These are phyloP conservation scores for Cyprinodon tularosa DNA, from an alignment of 2,113 vertebrate genomes.

Conservation along the genomic window DNA sequence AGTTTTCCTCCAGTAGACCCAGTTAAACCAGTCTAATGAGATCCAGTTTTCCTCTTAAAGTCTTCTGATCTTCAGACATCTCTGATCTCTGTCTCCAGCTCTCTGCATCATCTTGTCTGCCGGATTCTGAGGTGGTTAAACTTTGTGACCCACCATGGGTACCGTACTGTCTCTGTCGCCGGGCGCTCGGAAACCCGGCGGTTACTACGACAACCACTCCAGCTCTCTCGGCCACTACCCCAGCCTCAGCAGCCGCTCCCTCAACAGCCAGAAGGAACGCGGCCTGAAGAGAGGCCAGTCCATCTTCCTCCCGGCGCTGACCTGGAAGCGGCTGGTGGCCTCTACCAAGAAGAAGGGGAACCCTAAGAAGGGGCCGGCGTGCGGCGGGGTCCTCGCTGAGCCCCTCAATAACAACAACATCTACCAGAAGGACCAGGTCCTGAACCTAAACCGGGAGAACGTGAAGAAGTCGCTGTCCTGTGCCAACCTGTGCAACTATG, in stretches of 20 bases:
- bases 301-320: slow-evolving; percentile 83
- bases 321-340: slow-evolving; percentile 85
- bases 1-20: background rate
- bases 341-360: slow-evolving; percentile 82
- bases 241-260: slow-evolving; percentile 79
- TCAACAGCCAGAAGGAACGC: slow-evolving; percentile 80
- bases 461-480: slow-evolving; percentile 85
- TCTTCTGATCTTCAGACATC: background rate
- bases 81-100: background rate
- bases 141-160: slow-evolving; percentile 76
- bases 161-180: slow-evolving; percentile 84
- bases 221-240: slow-evolving; percentile 83
- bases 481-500: slow-evolving; percentile 84
- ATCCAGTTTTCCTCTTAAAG: slow-evolving; percentile 6
- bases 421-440: slow-evolving; percentile 78
- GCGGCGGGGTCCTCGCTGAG: slow-evolving; percentile 34
- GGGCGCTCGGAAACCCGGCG: slow-evolving; percentile 74
- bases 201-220: slow-evolving; percentile 78
- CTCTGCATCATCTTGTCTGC: too few relatives aligned
- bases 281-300: slow-evolving; percentile 79
- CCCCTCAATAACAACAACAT: slow-evolving; percentile 78
- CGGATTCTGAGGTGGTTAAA: slow-evolving; percentile 29
- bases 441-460: slow-evolving; percentile 82
- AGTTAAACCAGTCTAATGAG: background rate
- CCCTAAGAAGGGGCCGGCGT: slow-evolving; percentile 66